Conservation (phyloP, 1,140 invertebrate species). For the Radopholus similis region DNA sequence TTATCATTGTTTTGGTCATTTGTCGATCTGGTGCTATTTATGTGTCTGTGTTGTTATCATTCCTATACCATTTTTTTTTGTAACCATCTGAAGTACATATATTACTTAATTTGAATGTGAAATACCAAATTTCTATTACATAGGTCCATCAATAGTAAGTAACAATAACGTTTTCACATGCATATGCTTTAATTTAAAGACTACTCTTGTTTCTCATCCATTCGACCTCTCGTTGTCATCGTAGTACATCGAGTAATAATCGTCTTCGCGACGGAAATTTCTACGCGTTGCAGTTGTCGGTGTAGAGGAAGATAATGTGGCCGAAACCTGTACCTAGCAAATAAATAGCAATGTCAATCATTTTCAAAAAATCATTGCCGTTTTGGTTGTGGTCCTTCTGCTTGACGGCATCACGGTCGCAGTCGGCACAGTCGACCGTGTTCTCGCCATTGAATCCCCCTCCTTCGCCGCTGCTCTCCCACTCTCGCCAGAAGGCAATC, state of each 20-base stretch:
- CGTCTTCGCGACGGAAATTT: slow-evolving; percentile 30
- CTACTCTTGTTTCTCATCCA: too few species aligned
- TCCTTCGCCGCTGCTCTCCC: background rate
- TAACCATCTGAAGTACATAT: too few species aligned
- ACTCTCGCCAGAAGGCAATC: background rate
- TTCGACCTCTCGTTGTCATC: slow-evolving; percentile 13
- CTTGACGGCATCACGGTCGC: background rate
- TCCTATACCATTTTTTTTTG: too few species aligned
- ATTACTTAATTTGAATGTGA: too few species aligned
- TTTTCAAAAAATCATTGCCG: background rate
- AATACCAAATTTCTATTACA: too few species aligned
- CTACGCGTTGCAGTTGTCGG: slow-evolving; percentile 9
- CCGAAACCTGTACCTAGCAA: too few species aligned
- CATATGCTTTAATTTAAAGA: too few species aligned
- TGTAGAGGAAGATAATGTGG: background rate
- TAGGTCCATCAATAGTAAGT: too few species aligned
- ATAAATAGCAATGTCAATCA: background rate
- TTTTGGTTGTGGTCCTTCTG: background rate
- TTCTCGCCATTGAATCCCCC: background rate
- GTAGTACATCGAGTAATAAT: slow-evolving; percentile 40
- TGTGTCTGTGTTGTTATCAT: too few species aligned
- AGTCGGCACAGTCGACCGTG: background rate
- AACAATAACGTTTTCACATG: too few species aligned
- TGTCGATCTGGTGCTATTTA: too few species aligned
- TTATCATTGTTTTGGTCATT: too few species aligned